Percentiles rank a stretch among this genome's conserved stretches.
These are phyloP conservation scores for Stramonita haemastoma DNA, from an alignment of 2,888 invertebrate species.

Conservation along the genomic window DNA sequence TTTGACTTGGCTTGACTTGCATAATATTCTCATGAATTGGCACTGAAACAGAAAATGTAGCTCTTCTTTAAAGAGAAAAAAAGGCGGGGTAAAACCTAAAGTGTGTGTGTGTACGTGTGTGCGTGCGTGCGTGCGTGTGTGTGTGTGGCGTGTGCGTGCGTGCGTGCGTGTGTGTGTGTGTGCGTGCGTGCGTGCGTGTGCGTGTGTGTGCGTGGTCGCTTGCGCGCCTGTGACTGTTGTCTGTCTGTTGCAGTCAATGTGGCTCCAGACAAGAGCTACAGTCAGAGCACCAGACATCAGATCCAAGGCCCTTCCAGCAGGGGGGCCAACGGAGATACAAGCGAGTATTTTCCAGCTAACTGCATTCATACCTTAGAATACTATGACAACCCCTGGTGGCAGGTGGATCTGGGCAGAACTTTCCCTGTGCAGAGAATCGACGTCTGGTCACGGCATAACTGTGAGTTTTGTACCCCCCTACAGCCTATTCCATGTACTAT, in stretches of 20 bases:
- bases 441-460: background rate
- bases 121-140: too few relatives aligned
- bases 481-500: too few relatives aligned
- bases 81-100: too few relatives aligned
- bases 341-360: background rate
- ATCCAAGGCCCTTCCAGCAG: background rate
- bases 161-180: too few relatives aligned
- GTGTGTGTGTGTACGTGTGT: too few relatives aligned
- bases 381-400: background rate
- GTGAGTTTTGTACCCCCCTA: background rate
- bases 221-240: background rate
- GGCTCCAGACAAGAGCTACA: background rate
- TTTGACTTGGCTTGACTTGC: too few relatives aligned
- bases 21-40: too few relatives aligned
- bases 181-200: too few relatives aligned
- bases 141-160: too few relatives aligned
- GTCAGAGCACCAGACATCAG: background rate
- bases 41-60: too few relatives aligned
- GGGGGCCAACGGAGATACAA: background rate
- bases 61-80: too few relatives aligned
- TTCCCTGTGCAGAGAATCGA: background rate
- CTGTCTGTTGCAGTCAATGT: background rate
- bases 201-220: too few relatives aligned
- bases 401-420: slow-evolving; percentile 9
- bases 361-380: background rate